phyloP scores from a whole-genome alignment of 2,888 invertebrate genomes.

The Aelia acuminata region DNA sequence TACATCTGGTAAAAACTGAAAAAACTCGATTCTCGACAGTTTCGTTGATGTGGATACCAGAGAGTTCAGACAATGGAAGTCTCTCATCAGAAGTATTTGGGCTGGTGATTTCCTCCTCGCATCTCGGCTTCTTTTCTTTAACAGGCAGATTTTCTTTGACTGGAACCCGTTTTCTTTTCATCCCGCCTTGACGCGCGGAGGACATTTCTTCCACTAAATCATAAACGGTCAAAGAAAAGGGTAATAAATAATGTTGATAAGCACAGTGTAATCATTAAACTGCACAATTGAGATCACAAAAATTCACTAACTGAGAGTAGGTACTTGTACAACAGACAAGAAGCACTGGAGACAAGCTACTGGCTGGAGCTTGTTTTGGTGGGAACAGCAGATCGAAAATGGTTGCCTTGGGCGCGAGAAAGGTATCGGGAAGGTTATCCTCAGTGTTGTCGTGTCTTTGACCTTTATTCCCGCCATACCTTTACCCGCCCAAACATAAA shows the following conservation, averaged over 20 bases:
- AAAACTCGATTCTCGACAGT: constrained; percentile 54
- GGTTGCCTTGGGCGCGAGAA: constrained; percentile 40
- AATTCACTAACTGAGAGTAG: background rate
- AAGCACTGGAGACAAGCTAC: background rate
- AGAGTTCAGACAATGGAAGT: constrained; percentile 55
- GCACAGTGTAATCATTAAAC: background rate
- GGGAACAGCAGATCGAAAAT: constrained; percentile 57
- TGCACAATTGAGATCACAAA: background rate
- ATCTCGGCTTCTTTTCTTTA: constrained; percentile 60
- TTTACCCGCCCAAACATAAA: constrained; percentile 38
- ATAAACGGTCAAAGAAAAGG: background rate
- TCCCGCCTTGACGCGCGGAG: constrained; percentile 58
- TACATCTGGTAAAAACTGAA: constrained; percentile 53
- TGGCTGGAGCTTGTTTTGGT: constrained; percentile 56
- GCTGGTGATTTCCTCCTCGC: constrained; percentile 53
- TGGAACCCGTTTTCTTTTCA: constrained; percentile 54
- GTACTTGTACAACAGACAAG: background rate
- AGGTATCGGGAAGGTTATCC: constrained; percentile 36
- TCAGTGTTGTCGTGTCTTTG: constrained; percentile 57
- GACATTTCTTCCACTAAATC: constrained; percentile 39
- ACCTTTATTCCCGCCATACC: constrained; percentile 55
- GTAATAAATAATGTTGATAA: background rate
- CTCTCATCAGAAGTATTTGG: constrained; percentile 47
- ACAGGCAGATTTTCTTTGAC: constrained; percentile 64
- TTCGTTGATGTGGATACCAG: constrained; percentile 45